Percentiles rank a stretch among this genome's conserved stretches.
phyloP scores from a whole-genome alignment of 2,888 invertebrate genomes.

The Orgyia antiqua region DNA sequence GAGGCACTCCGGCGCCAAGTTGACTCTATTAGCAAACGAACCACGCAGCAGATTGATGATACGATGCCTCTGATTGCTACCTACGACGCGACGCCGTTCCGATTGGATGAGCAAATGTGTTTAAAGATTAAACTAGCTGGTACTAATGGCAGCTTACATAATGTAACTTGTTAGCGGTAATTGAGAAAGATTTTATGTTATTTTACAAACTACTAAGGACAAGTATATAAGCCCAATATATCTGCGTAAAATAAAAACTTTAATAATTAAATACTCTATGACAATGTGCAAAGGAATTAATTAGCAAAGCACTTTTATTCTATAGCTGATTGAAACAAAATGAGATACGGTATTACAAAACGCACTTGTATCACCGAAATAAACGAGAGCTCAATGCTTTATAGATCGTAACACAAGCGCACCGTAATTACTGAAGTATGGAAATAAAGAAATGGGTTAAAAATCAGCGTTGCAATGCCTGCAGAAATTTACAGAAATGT shows the following conservation, averaged over 20 bases:
- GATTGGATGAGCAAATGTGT: constrained; percentile 27
- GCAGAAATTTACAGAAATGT: constrained; percentile 26
- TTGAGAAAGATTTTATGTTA: too few species aligned
- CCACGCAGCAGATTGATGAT: constrained; percentile 32
- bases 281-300: too few species aligned
- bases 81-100: constrained; percentile 16
- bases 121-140: constrained; percentile 18
- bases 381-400: too few species aligned
- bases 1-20: constrained; percentile 20
- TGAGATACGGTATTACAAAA: too few species aligned
- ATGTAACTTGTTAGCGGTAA: neutral
- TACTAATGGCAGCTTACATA: constrained; percentile 2
- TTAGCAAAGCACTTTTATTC: too few species aligned
- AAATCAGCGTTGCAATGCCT: constrained; percentile 18
- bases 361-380: too few species aligned
- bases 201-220: too few species aligned
- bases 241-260: too few species aligned
- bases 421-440: constrained; percentile 22
- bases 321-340: too few species aligned
- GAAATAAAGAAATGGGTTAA: constrained; percentile 14
- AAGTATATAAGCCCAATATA: too few species aligned
- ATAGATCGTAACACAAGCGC: constrained; percentile 11
- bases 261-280: too few species aligned
- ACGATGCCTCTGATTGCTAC: constrained; percentile 27
- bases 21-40: constrained; percentile 38